Evolutionary conservation across 2,797 vertebrate genomes (phyloP), one percentile per base, ranked within the genome.

Genomic region (Tolypeutes matacus): DNA sequence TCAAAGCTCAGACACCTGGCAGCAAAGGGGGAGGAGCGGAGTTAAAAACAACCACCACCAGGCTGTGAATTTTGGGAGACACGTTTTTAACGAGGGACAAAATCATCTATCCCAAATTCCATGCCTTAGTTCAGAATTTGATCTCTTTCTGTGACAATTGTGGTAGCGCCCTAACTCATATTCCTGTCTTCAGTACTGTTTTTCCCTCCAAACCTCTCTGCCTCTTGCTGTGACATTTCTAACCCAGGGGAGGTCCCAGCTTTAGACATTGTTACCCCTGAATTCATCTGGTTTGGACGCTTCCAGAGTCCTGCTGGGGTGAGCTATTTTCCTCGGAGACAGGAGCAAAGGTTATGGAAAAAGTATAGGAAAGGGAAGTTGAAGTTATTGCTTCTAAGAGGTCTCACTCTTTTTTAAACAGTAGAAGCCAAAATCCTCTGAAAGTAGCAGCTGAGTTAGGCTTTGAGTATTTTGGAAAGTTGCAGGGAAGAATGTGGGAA

Each of bases 11-110:
- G 73, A 60, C 76, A 73, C 42, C 75, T 80, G 81, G 89, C 31
- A 1, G 46, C 0, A 0, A 36, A 39, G 2, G 6, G 15, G 39
- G 18, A 11, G 17, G 10, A 23, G 29, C 5, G 34, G 29, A 36
- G 17, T 53, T 53, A 13, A 72, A 42, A 36, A 14, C 10, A 7
- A 7, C 53, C 17, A 6, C 53, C 17, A 56, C 15, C 53, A 56
- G 23, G 4, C 15, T n/a, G 39, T 46, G 75, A 42, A 34, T 65
- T 76, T 70, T 76, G 7, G 62, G 27, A 49, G 46, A 17, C n/a
- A 76, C 18, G 10, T 46, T 70, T 20, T 60, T 34, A 27, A 17
- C 49, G 2, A 31, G 58, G 69, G 46, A 58, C 49, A 49, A 29
- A 76, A 11, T 1, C 11, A n/a, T 34, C 2, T 31, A 4, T 29